Base-by-base conservation (phyloP, 2,888 invertebrate genomes). In the Sphaeridia pumilis region DNA sequence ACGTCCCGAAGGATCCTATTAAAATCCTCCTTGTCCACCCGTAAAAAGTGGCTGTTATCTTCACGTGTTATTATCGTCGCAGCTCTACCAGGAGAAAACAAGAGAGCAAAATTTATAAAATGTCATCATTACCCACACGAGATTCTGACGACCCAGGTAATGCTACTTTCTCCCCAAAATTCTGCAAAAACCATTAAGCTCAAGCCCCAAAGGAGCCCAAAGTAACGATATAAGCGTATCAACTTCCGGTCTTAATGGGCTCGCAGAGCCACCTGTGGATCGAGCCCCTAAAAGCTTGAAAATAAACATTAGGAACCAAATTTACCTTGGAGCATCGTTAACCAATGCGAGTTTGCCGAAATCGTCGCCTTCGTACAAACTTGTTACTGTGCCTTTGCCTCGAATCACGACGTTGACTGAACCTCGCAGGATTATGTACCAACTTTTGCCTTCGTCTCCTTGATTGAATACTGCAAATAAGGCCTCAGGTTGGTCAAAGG, bases 21-120 rank as follows among this genome's bases (percentile, higher is more conserved):
- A 70, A 87, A 88, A 70, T 87, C 82, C 61, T 84, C 82, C 70
- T 87, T 87, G 71, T 87, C 86, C 42, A 87, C 86, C 45, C 86
- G 75, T 58, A 87, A 73, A 67, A 87, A 82, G 70, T 87, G 85
- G 67, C 85, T 85, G 72, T 85, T 84, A 71, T 84, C 82, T 70
- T 87, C 86, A 62, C 82, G 75, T 50, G 86, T 75, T 34, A 85
- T 80, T 65, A 87, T 86, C 17, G 86, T 86, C 27, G 87, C 86
- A 54, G 87, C 85, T 70, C 85, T 82, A 69, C 34, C 20, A n/a
- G n/a, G n/a, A n/a, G n/a, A n/a, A n/a, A n/a, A n/a, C n/a, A n/a
- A n/a, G n/a, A n/a, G n/a, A n/a, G n/a, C n/a, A n/a, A n/a, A n/a
- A n/a, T n/a, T n/a, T n/a, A n/a, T n/a, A n/a, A n/a, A n/a, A n/a